Evolutionary conservation across 2,888 invertebrate species (phyloP), one percentile per base, ranked within the genome.

Genomic region (Drosophila cognata): DNA sequence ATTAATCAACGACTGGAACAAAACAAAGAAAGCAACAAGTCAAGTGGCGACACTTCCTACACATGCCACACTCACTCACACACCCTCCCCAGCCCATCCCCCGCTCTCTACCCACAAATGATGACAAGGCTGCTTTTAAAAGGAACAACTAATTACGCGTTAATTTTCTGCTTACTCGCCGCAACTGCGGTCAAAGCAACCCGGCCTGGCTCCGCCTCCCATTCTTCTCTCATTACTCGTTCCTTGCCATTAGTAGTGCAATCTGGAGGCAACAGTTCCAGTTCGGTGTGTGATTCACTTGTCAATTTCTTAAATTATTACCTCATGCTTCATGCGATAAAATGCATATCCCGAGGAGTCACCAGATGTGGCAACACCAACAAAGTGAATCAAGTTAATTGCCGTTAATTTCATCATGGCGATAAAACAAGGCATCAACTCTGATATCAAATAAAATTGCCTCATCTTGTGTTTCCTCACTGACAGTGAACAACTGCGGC

Each of bases 131-230:
- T 73, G 86, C 83, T 79, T 69, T 83, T 81, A 84, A 69, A 70
- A 62, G 85, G 82, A 85, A 89, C 88, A 85, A 78, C 90, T 90
- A 90, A 90, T 90, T 90, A 86, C 86, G 88, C 86, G 77, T 88
- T 90, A 88, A 88, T 90, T 90, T 85, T 74, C 82, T 74, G 79
- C 76, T 85, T 62, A 78, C 65, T 78, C 73, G 72, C 41, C 51
- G 55, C 51, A 43, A 6, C 57, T 29, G 43, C 59, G 51, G 33
- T 46, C 35, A 21, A 35, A 21, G 53, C 16, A 46, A 46, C 46
- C 46, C 7, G 35, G 36, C 16, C 60, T 46, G n/a, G 18, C 36
- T 21, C 35, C n/a, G 11, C n/a, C 3, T 55, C 29, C 6, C 28
- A 6, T 21, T 4, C 36, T 10, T 21, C 21, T 6, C 6, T 4